phyloP scores from a whole-genome alignment of 2,797 vertebrate species.

The Clamator glandarius region DNA sequence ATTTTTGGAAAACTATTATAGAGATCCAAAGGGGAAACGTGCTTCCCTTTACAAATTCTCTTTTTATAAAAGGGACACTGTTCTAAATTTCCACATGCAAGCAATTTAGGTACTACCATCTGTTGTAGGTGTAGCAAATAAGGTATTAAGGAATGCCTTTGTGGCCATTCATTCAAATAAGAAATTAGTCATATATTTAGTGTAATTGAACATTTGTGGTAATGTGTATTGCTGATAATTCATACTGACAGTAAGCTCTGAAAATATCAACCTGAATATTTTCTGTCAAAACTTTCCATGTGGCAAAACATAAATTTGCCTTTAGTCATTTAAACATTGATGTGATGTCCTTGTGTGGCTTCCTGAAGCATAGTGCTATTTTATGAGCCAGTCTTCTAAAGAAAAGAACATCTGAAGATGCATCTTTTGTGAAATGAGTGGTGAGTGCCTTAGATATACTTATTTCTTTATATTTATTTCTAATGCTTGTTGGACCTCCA shows the following conservation, averaged over 20 bases:
- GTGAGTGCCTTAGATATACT: not conserved
- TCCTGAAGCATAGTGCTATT: not conserved
- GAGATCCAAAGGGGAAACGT: not conserved
- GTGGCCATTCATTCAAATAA: constrained; percentile 22
- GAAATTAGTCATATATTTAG: constrained; percentile 22
- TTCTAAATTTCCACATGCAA: not conserved
- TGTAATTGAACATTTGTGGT: not conserved
- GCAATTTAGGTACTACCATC: constrained; percentile 16
- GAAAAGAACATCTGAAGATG: not conserved
- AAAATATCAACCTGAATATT: constrained; percentile 29
- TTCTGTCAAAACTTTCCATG: constrained; percentile 29
- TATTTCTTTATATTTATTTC: not conserved
- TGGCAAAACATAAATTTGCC: constrained; percentile 39
- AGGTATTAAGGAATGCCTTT: not conserved
- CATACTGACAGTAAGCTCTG: constrained; percentile 6
- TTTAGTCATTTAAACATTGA: constrained; percentile 49
- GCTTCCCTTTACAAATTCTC: not conserved
- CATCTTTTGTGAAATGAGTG: not conserved
- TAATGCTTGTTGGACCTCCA: not conserved
- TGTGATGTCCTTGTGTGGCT: constrained; percentile 6
- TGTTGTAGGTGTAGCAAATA: constrained; percentile 51
- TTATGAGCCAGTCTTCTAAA: constrained; percentile 17
- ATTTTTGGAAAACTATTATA: not conserved
- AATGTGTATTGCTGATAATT: not conserved
- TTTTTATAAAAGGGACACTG: not conserved